phyloP scores from a whole-genome alignment of 2,888 invertebrate species.

The Lottia scabra region DNA sequence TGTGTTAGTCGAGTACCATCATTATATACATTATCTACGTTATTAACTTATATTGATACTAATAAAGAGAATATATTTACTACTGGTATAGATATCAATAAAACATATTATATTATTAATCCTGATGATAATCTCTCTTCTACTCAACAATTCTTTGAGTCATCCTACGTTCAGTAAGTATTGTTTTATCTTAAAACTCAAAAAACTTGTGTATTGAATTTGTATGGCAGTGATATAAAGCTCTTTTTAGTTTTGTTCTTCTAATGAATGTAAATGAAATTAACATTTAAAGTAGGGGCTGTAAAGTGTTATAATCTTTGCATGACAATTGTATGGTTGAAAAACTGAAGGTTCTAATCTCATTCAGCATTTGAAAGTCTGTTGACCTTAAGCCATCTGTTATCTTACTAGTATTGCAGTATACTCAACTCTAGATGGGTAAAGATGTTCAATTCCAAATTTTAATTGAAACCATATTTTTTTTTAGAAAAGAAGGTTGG shows the following conservation, averaged over 20 bases:
- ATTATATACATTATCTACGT: conserved; percentile 64
- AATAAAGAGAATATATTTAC: conserved; percentile 39
- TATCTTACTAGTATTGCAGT: background rate
- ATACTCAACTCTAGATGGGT: too few species aligned
- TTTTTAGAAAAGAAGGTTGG: conserved; percentile 73
- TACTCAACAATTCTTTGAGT: conserved; percentile 73
- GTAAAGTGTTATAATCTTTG: too few species aligned
- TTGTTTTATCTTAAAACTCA: conserved; percentile 37
- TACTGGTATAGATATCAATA: conserved; percentile 71
- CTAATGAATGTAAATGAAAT: too few species aligned
- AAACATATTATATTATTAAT: conserved; percentile 77
- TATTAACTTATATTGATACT: conserved; percentile 40
- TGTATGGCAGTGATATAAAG: too few species aligned
- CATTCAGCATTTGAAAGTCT: too few species aligned
- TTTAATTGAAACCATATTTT: conserved; percentile 67
- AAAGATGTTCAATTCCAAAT: too few species aligned
- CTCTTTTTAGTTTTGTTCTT: too few species aligned
- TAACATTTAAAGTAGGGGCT: too few species aligned
- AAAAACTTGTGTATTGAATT: too few species aligned
- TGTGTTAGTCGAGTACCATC: conserved; percentile 83
- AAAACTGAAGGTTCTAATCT: too few species aligned
- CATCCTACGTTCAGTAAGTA: conserved; percentile 59
- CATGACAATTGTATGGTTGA: too few species aligned
- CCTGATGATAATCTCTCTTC: conserved; percentile 78
- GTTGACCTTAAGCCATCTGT: too few species aligned